phyloP scores from a whole-genome alignment of 2,888 invertebrate species.

The Synergus umbraculus region DNA sequence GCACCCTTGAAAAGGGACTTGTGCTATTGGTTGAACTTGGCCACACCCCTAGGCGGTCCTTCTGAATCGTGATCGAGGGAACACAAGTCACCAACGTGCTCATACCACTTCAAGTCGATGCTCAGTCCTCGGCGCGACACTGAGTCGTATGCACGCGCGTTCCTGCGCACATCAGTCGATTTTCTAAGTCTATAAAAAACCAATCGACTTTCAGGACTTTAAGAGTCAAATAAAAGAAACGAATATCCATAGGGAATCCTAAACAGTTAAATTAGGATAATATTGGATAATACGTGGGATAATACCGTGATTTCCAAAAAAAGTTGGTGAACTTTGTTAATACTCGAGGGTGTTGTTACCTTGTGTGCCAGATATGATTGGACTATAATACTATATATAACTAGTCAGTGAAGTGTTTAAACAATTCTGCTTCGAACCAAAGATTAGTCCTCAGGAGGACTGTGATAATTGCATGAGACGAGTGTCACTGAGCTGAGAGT shows the following conservation, averaged over 20 bases:
- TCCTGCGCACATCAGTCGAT: constrained; percentile 31
- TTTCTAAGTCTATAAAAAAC: neutral
- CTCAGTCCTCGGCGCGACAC: constrained; percentile 71
- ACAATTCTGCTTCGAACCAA: constrained; percentile 22
- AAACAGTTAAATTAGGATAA: neutral
- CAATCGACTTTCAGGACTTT: neutral
- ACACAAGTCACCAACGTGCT: constrained; percentile 59
- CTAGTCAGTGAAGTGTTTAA: constrained; percentile 42
- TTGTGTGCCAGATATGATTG: constrained; percentile 5
- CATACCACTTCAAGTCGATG: constrained; percentile 50
- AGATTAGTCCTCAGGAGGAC: constrained; percentile 27
- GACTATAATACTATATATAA: neutral
- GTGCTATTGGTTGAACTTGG: constrained; percentile 66
- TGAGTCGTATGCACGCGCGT: constrained; percentile 68
- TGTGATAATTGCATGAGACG: constrained; percentile 22
- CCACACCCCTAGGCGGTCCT: constrained; percentile 71
- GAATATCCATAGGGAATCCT: neutral
- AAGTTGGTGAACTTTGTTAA: constrained; percentile 16
- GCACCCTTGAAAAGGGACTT: constrained; percentile 58
- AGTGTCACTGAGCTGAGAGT: constrained; percentile 6
- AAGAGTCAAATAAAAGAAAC: neutral
- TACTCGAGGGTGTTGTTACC: neutral
- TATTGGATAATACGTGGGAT: neutral
- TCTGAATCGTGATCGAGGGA: constrained; percentile 51
- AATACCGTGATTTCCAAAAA: neutral